Evolutionary conservation across 2,888 invertebrate genomes (phyloP).

Genomic region (Drosophila diplacantha): DNA sequence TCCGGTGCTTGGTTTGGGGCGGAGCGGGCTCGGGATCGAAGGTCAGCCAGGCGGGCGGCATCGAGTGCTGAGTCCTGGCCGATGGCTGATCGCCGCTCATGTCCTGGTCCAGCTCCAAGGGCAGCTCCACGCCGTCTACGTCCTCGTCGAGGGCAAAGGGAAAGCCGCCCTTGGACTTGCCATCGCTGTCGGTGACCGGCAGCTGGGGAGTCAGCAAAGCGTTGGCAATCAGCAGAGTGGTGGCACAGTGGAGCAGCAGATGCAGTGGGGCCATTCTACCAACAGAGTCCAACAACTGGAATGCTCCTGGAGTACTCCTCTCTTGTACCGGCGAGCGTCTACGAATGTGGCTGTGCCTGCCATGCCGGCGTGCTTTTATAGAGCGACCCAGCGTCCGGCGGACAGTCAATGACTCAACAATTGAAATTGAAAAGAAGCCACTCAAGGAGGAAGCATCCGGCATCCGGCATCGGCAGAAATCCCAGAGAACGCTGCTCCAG

Average conservation of each 20-base stretch:
- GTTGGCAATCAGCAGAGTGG: slow-evolving; percentile 53
- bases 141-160: slow-evolving; percentile 60
- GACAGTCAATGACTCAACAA: slow-evolving; percentile 58
- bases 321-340: slow-evolving; percentile 24
- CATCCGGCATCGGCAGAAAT: slow-evolving; percentile 17
- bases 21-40: slow-evolving; percentile 58
- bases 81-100: slow-evolving; percentile 31
- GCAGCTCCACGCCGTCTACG: slow-evolving; percentile 60
- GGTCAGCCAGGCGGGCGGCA: slow-evolving; percentile 62
- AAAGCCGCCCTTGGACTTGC: slow-evolving; percentile 56
- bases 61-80: slow-evolving; percentile 43
- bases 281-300: slow-evolving; percentile 28
- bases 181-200: slow-evolving; percentile 48
- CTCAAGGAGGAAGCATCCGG: slow-evolving; percentile 43
- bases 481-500: neutral
- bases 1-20: slow-evolving; percentile 39
- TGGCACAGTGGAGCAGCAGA: slow-evolving; percentile 55
- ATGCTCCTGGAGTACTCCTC: slow-evolving; percentile 17
- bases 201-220: slow-evolving; percentile 62
- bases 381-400: slow-evolving; percentile 9
- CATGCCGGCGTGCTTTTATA: slow-evolving; percentile 51
- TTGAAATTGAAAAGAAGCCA: slow-evolving; percentile 68
- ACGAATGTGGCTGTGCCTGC: slow-evolving; percentile 49
- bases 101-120: slow-evolving; percentile 56
- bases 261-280: slow-evolving; percentile 63